Base-by-base conservation (phyloP, 2,797 vertebrate species). In the Rhinatrema bivittatum region DNA sequence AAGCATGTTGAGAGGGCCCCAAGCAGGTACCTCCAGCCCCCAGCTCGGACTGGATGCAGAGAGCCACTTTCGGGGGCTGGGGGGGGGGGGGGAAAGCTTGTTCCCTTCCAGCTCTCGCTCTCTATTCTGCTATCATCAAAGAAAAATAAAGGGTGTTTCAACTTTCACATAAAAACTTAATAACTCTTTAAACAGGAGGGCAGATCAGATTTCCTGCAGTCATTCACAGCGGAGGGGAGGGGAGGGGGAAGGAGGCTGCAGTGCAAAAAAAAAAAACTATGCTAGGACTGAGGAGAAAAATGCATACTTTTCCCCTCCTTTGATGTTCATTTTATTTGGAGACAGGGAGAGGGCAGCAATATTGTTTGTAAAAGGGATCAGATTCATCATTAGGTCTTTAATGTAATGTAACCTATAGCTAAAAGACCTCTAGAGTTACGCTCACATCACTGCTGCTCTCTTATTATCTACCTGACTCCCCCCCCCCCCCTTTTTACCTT, bases 91-190 rank as follows among this genome's bases (percentile, higher is more conserved):
- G n/a, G n/a, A n/a, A n/a, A n/a, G n/a, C n/a, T n/a, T n/a, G n/a
- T n/a, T n/a, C n/a, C 30, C n/a, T 13, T 36, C 17, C 36, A 27
- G 40, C 23, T 24, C 18, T 37, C 27, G 25, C 24, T 39, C 27
- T 36, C 24, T 43, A 50, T 50, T 43, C 39, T 43, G 29, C 39
- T 42, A 50, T 50, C 47, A 33, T 24, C 39, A 43, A 38, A 28
- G 47, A 31, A 43, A 50, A 50, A 50, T 32, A 50, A 47, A 42
- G 27, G 29, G 39, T 16, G 47, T 37, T 38, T 50, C 32, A 50
- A 38, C 47, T 50, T 50, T 42, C 47, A 50, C 47, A 50, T 50
- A 39, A 50, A 50, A 50, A 50, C 47, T 50, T 42, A 50, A 50
- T 50, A 50, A 43, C 36, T 26, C 30, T 42, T 29, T 20, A 42